Evolutionary conservation across 2,888 invertebrate genomes (phyloP).

Genomic region (Endotricha flammealis): DNA sequence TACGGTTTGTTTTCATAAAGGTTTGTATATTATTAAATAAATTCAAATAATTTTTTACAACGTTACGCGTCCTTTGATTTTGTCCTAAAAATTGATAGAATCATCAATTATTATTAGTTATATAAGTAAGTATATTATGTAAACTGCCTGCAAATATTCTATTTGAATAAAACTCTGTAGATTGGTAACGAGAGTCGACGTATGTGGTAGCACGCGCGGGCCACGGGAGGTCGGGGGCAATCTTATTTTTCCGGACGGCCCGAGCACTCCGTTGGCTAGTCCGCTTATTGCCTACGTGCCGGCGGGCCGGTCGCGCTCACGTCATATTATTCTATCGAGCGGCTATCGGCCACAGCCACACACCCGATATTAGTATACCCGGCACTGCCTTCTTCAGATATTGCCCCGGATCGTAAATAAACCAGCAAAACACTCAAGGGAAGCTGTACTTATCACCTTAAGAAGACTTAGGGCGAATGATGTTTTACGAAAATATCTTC

Average conservation of each 20-base stretch:
- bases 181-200: conserved; percentile 5
- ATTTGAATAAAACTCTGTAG: conserved; percentile 6
- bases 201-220: conserved; percentile 10
- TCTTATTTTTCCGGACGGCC: conserved; percentile 69
- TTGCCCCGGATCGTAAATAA: conserved; percentile 69
- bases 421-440: conserved; percentile 40
- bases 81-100: too few species aligned
- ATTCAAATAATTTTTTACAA: too few species aligned
- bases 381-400: conserved; percentile 67
- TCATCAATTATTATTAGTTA: too few species aligned
- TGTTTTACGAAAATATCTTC: conserved; percentile 11
- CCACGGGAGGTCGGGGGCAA: conserved; percentile 44
- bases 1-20: too few species aligned
- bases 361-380: conserved; percentile 70
- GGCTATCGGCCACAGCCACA: conserved; percentile 67
- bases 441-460: conserved; percentile 49
- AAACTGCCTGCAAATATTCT: too few species aligned
- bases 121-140: too few species aligned
- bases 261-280: conserved; percentile 54
- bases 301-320: conserved; percentile 56
- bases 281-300: conserved; percentile 78
- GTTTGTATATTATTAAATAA: too few species aligned
- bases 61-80: too few species aligned
- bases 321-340: conserved; percentile 76
- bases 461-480: conserved; percentile 27